phyloP scores from a whole-genome alignment of 2,797 vertebrate species.

The Pipistrellus nathusii region DNA sequence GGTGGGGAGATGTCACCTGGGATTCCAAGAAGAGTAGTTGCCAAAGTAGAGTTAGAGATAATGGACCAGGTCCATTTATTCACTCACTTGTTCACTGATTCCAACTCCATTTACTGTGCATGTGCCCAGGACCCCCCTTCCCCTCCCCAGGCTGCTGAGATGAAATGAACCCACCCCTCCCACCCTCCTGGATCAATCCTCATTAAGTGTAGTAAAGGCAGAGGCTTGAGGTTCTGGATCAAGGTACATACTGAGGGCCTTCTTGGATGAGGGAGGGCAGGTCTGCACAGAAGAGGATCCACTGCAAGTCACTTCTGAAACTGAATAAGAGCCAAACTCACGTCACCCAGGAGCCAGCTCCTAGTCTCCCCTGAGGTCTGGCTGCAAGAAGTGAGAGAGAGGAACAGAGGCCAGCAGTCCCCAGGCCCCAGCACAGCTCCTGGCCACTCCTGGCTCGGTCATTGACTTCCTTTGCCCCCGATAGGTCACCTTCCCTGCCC shows the following conservation, averaged over 20 bases:
- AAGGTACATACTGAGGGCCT: constrained; percentile 92
- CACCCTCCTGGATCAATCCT: background rate
- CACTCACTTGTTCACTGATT: background rate
- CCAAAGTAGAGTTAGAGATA: background rate
- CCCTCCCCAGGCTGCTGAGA: background rate
- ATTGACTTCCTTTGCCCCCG: background rate
- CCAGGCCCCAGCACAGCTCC: background rate
- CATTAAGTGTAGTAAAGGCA: background rate
- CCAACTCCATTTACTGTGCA: background rate
- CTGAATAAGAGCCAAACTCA: constrained; percentile 82
- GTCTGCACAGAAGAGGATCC: constrained; percentile 92
- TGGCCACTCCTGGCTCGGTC: background rate
- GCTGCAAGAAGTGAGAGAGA: background rate
- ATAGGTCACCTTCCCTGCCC: background rate
- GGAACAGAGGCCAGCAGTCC: background rate
- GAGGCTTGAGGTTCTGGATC: background rate
- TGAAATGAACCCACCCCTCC: background rate
- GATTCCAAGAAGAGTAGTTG: background rate
- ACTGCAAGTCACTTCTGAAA: constrained; percentile 91
- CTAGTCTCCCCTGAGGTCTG: no score
- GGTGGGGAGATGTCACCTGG: background rate
- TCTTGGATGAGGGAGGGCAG: constrained; percentile 95
- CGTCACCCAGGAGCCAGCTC: background rate
- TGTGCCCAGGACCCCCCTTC: background rate
- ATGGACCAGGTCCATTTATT: background rate